Base-by-base conservation (phyloP, 2,113 vertebrate genomes). In the Hyla sarda region DNA sequence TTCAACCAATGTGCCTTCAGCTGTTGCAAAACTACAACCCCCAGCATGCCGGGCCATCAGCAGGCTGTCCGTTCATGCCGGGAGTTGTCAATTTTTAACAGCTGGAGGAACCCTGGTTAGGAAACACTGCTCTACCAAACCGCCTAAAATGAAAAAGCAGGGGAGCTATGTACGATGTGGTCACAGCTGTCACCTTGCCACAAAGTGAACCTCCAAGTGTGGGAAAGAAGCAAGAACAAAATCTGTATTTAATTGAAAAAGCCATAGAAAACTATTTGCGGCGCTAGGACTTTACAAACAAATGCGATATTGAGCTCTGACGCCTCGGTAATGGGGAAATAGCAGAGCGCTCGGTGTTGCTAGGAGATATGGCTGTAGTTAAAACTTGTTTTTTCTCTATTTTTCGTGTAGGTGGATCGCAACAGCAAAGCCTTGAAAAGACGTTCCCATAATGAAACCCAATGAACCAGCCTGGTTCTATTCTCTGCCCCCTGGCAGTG, bases 341-440 rank as follows among this genome's bases (percentile, higher is more conserved):
- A 47, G 34, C 52, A 28, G 30, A 28, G 28, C 45, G 34, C 47
- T 82, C 28, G 4, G 69, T 47, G 82, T 84, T 84, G 82, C 82
- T 84, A 84, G 52, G 72, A 84, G 72, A 84, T 84, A 56, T 16
- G 21, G 19, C 41, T 23, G 54, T 9, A 12, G 67, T 25, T 56
- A 56, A 41, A 14, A 19, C 12, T 9, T 72, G n/a, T n/a, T n/a
- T n/a, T n/a, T n/a, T n/a, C n/a, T n/a, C 41, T 58, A 12, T 69
- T n/a, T 45, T 75, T 37, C 21, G 82, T 76, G 83, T 84, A 65
- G 83, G 83, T 50, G 83, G 83, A 76, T 65, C 14, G 48, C 23
- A 37, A 30, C 19, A 0, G 72, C 37, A 62, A 58, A 74, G 32
- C 32, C 37, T 1, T 47, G 73, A 21, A 48, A 60, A 62, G 14